Evolutionary conservation across 2,797 vertebrate species (phyloP).

Genomic region (Galagoides demidoff): DNA sequence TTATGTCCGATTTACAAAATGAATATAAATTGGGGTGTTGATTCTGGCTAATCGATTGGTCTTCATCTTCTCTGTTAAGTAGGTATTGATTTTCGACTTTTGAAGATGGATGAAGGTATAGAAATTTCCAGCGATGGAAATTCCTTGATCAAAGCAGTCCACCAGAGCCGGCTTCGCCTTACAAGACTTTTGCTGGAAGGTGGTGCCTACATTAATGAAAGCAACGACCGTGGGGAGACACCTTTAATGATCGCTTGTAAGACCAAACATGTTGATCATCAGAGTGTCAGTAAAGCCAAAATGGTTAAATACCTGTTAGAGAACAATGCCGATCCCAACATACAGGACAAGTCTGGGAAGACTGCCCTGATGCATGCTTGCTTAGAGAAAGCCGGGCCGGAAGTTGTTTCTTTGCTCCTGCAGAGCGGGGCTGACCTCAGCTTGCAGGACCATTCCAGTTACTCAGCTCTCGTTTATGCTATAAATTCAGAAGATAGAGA

Average conservation of each 20-base stretch:
- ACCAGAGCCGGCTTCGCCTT: slow-evolving; percentile 93
- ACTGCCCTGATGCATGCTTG: slow-evolving; percentile 96
- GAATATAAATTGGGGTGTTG: slow-evolving; percentile 5
- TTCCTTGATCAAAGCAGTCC: slow-evolving; percentile 94
- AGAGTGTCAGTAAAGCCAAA: slow-evolving; percentile 92
- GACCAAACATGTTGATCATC: slow-evolving; percentile 90
- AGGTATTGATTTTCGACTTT: slow-evolving; percentile 30
- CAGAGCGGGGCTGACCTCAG: slow-evolving; percentile 91
- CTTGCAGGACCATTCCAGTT: slow-evolving; percentile 91
- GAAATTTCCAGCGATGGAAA: slow-evolving; percentile 90
- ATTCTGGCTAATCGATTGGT: slow-evolving; percentile 31
- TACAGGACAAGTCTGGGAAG: slow-evolving; percentile 95
- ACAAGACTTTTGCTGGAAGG: slow-evolving; percentile 95
- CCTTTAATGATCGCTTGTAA: slow-evolving; percentile 95
- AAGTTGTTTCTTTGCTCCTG: slow-evolving; percentile 92
- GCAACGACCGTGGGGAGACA: slow-evolving; percentile 93
- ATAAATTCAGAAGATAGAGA: slow-evolving; percentile 91
- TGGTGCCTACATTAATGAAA: slow-evolving; percentile 95
- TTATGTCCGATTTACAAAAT: background rate
- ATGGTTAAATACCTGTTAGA: slow-evolving; percentile 96
- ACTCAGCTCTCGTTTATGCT: slow-evolving; percentile 92
- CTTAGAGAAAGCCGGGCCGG: slow-evolving; percentile 89
- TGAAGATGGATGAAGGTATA: slow-evolving; percentile 80
- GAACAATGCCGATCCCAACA: slow-evolving; percentile 95
- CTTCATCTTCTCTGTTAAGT: slow-evolving; percentile 9